Base-by-base conservation (phyloP, 2,888 invertebrate species). In the Beris morrisii region DNA sequence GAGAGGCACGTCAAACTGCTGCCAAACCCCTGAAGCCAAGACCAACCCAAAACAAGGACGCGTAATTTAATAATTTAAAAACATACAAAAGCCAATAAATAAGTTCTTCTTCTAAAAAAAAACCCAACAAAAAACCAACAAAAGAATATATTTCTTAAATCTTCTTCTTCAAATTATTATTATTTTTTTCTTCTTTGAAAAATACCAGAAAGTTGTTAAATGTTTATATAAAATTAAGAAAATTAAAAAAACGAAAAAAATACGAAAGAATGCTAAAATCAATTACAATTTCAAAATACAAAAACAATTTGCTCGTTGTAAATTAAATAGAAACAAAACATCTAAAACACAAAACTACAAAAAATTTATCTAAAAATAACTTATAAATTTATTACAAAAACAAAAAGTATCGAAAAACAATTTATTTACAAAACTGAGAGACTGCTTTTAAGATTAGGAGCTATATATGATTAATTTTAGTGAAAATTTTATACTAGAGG, bases 21-120 rank as follows among this genome's bases (percentile, higher is more conserved):
- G 15, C 55, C 12, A 79, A 81, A 78, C 78, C 83, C 1, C 54
- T 64, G 78, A 83, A 83, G 78, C 84, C 85, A 76, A 83, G 84
- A 75, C 86, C 86, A 78, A 82, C 76, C 81, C 79, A 78, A 76
- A 77, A 77, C 67, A 76, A 74, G 74, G 76, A 76, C 67, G 75
- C 77, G 73, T 80, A 81, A 74, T 79, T 74, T 57, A 28, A 50
- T 52, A 65, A 22, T 54, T 55, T 56, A 59, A 22, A 22, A 44
- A 50, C 32, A n/a, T 67, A 50, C 66, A 54, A 57, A 52, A 61
- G 52, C 61, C 50, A 65, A 63, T 44, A 69, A 58, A 57, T n/a
- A 64, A 54, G 48, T 44, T 38, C 45, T 58, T 43, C 46, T 30
- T 45, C 13, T 15, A 46, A 66, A 30, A 58, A 45, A 45, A 57